Base-by-base conservation (phyloP, 2,888 invertebrate species). In the Gandaritis pyraliata region DNA sequence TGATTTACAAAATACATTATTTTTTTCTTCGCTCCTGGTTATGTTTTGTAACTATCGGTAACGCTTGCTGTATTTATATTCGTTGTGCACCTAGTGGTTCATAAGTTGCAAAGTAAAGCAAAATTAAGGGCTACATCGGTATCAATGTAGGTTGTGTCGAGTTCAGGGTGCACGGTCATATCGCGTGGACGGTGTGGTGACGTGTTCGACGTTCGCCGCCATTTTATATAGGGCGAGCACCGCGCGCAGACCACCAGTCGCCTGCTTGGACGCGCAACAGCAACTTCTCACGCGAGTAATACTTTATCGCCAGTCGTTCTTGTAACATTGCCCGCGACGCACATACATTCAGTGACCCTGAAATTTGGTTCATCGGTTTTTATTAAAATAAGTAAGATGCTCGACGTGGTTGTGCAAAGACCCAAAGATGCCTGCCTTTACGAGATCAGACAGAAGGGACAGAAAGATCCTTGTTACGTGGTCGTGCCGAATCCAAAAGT, bases 401-500 rank as follows among this genome's bases (percentile, higher is more conserved):
- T 92, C 70, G 90, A 90, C 75, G 78, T 33, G 33, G 33, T 89
- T 73, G 86, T 85, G 76, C 87, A 88, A 80, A 81, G 84, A 72
- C 85, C 87, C 69, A 82, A 85, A 75, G 88, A 92, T 88, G 93
- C 92, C 81, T 94, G 94, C 89, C 92, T 95, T 64, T 95, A 95
- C 85, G 95, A 95, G 83, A 93, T 95, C 82, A 93, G 94, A 85
- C 94, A 94, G 80, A 93, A 93, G 84, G 95, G 95, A 76, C 93
- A 94, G 72, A 93, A 91, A 72, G 93, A 94, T 71, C 93, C 94
- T 81, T 94, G 94, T 92, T 95, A 95, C 81, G 94, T 95, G 80
- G 94, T 94, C 93, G 94, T 95, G 82, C 94, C 94, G 76, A 93
- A 94, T 93, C 90, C 94, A 89, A 93, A 93, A 93, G 95, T 95